Percentiles rank a stretch among this genome's conserved stretches.
phyloP scores from a whole-genome alignment of 2,113 vertebrate species.

The Cynopterus brachyotis region DNA sequence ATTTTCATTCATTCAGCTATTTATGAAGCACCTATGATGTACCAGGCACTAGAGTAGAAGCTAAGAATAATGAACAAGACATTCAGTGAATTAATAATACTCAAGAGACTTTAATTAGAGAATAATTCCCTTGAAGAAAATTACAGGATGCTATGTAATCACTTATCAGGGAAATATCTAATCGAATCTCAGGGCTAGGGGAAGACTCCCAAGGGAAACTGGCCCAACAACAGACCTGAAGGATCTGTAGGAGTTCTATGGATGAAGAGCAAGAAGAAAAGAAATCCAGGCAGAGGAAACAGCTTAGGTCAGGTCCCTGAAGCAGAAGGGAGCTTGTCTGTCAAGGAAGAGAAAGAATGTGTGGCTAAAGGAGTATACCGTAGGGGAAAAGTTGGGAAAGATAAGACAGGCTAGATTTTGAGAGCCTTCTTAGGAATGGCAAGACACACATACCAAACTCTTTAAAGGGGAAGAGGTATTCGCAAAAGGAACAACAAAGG shows the following conservation, averaged over 20 bases:
- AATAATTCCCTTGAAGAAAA: conserved; percentile 37
- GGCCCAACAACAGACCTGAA: background rate
- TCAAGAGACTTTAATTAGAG: background rate
- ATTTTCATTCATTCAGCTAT: background rate
- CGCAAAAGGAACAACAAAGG: background rate
- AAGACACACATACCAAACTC: background rate
- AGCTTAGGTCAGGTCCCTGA: background rate
- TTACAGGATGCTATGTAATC: background rate
- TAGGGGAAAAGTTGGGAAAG: background rate
- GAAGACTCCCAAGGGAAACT: background rate
- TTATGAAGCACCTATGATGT: background rate
- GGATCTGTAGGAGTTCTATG: background rate
- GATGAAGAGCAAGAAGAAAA: background rate
- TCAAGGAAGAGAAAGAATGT: background rate
- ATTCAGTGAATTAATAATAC: background rate
- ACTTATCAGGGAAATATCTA: conserved; percentile 48
- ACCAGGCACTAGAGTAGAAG: background rate
- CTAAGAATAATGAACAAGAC: background rate
- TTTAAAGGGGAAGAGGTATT: background rate
- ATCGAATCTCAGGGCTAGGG: background rate
- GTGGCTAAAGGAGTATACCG: background rate
- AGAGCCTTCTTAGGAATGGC: background rate
- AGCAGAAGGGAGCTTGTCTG: background rate
- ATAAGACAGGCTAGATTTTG: background rate
- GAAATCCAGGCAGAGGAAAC: background rate